phyloP scores from a whole-genome alignment of 2,113 vertebrate species.

The Jacana jacana region DNA sequence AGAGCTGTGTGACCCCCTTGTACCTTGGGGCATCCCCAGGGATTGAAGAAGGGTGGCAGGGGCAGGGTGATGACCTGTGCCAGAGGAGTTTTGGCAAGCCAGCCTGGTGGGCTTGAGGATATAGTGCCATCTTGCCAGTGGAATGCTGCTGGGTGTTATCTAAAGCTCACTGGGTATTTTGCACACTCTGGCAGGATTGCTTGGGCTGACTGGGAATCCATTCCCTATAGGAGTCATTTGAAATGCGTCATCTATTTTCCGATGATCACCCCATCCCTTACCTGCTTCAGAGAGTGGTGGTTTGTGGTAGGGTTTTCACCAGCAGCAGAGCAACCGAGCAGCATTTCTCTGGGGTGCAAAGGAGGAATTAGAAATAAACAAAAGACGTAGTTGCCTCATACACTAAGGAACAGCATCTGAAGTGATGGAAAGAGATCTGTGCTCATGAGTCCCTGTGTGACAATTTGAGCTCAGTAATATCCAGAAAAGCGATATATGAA shows the following conservation, averaged over 20 bases:
- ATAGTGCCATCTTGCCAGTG: background rate
- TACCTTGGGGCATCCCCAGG: fast-evolving
- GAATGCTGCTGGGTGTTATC: background rate
- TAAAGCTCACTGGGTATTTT: background rate
- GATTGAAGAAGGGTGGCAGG: background rate
- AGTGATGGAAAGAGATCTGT: background rate
- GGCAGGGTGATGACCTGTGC: background rate
- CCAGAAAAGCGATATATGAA: background rate
- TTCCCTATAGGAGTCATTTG: background rate
- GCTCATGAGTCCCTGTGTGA: background rate
- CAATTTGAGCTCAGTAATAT: background rate
- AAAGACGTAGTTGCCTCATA: background rate
- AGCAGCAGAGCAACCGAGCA: background rate
- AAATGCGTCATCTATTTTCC: background rate
- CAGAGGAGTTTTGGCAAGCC: background rate
- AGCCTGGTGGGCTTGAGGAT: background rate
- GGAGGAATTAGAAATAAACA: slow-evolving; percentile 6
- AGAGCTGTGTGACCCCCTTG: background rate
- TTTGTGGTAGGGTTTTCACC: background rate
- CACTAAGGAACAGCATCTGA: background rate
- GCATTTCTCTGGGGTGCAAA: background rate
- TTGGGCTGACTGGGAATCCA: background rate
- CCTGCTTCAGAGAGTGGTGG: background rate
- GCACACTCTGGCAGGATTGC: fast-evolving
- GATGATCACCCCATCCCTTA: background rate